Percentiles rank a stretch among this genome's conserved stretches.
Conservation (phyloP, 2,888 invertebrate species). For the Chymomyza caudatula region DNA sequence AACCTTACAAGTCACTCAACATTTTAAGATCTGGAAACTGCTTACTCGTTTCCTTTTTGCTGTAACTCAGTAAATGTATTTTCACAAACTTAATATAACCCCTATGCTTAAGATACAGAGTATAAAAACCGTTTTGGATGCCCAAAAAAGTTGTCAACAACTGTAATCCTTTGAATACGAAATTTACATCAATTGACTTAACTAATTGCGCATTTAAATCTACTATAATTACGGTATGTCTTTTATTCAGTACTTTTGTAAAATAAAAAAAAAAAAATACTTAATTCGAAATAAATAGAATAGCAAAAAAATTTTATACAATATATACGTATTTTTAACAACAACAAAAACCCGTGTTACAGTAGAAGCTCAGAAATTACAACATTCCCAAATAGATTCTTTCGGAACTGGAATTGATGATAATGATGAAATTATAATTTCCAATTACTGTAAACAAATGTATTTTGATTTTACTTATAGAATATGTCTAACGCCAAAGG, state of each 20-base stretch:
- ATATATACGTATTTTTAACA: background rate
- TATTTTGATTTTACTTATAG: too few relatives aligned
- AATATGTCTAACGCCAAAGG: too few relatives aligned
- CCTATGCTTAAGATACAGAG: background rate
- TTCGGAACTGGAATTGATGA: background rate
- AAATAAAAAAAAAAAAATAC: background rate
- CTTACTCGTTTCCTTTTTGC: too few relatives aligned
- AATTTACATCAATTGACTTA: background rate
- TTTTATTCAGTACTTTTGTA: background rate
- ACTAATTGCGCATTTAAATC: background rate
- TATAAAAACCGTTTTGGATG: background rate
- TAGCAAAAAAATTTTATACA: background rate
- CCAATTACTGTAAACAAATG: too few relatives aligned
- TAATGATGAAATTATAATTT: too few relatives aligned
- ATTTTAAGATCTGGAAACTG: too few relatives aligned
- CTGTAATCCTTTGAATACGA: background rate
- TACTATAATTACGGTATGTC: background rate
- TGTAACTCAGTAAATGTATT: too few relatives aligned
- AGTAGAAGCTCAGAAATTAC: background rate
- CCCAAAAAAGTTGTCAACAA: background rate
- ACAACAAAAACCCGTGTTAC: background rate
- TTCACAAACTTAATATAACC: background rate
- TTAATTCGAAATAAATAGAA: background rate
- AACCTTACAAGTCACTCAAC: too few relatives aligned
- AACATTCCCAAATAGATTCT: background rate